phyloP scores from a whole-genome alignment of 2,888 invertebrate genomes.

The Eulithis testata region DNA sequence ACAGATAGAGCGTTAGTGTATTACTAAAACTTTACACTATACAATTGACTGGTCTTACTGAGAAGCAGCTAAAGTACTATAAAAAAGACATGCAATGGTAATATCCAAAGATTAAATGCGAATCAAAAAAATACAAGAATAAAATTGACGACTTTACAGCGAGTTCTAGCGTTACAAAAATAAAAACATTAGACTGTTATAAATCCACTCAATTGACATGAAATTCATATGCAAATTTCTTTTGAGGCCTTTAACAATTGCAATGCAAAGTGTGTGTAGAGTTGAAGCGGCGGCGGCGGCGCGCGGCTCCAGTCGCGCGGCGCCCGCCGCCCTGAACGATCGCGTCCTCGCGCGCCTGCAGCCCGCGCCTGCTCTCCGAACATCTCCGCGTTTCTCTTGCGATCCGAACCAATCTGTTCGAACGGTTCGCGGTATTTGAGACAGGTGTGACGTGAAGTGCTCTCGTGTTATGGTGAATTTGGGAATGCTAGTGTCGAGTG shows the following conservation, averaged over 20 bases:
- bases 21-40: no score
- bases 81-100: no score
- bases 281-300: conserved; percentile 52
- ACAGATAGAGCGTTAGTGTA: no score
- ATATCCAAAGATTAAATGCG: no score
- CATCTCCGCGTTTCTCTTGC: conserved; percentile 29
- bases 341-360: conserved; percentile 26
- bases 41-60: no score
- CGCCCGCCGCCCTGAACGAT: conserved; percentile 55
- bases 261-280: conserved; percentile 43
- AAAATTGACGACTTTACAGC: no score
- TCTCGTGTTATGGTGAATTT: conserved; percentile 53
- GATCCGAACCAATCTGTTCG: conserved; percentile 24
- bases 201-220: conserved; percentile 14
- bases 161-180: no score
- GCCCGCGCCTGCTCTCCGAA: conserved; percentile 14
- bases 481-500: conserved; percentile 58
- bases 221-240: conserved; percentile 33
- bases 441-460: conserved; percentile 54
- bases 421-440: conserved; percentile 32
- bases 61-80: no score
- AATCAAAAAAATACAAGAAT: no score
- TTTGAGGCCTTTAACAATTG: conserved; percentile 39
- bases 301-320: conserved; percentile 63
- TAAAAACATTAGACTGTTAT: not conserved